Evolutionary conservation across 2,797 vertebrate species (phyloP), one percentile per base, ranked within the genome.

Genomic region (Eurystomus glaucurus): DNA sequence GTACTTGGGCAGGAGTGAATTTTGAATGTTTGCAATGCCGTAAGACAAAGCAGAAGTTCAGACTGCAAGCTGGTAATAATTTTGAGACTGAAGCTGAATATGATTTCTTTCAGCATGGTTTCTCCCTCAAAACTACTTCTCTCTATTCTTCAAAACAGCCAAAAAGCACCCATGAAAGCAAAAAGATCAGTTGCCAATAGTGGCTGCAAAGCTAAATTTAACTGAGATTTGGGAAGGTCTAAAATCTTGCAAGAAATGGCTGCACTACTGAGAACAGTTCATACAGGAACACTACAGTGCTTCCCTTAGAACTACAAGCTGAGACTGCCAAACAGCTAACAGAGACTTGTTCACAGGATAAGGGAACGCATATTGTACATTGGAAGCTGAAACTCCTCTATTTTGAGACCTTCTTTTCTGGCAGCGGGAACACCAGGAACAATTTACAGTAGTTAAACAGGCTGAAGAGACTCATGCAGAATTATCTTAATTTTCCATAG

Each of bases 31-130:
- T 85, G 26, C 25, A 83, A 72, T 22, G 35, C 62, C 62, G 89
- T 82, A 91, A 93, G 55, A 60, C 60, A 92, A 71, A 71, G 60
- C 35, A 91, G 20, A 29, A 11, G 23, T 71, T 96, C 85, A 61
- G 45, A 61, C 0, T 52, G 51, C 51, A 93, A 82, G 41, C 29
- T 74, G 46, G 11, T 69, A 88, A 41, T 57, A 62, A 69, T 81
- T 84, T 68, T 87, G 58, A 79, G 64, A 60, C 48, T 55, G 33
- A 23, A 60, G 46, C 6, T 33, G 31, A 82, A 15, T 54, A 48
- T 6, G 21, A 86, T 31, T 90, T 76, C 31, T 74, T 77, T 80
- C 55, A 77, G 64, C 39, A 85, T 1, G 48, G 28, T 48, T 93
- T 88, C 37, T 66, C 66, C 52, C 37, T 64, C 81, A 70, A 74